These are phyloP conservation scores for Eulacestoma nigropectus DNA, from an alignment of 2,113 vertebrate species.

Conservation along the genomic window DNA sequence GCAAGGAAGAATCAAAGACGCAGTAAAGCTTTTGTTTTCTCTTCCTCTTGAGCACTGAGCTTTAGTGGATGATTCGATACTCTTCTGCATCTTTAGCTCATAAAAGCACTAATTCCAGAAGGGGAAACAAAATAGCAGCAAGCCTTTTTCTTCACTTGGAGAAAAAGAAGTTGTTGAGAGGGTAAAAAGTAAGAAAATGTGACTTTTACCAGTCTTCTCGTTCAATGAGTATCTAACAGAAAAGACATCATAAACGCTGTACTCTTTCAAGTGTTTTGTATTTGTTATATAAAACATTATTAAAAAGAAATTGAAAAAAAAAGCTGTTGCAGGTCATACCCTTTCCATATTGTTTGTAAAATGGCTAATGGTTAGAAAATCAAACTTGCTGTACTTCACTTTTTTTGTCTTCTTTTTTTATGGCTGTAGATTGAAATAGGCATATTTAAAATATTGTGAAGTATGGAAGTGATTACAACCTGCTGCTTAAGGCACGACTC, in stretches of 20 bases:
- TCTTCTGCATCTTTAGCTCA: neutral
- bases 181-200: neutral
- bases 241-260: neutral
- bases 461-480: conserved; percentile 52
- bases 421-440: neutral
- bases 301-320: neutral
- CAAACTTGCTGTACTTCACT: neutral
- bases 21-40: neutral
- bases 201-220: neutral
- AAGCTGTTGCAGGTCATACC: neutral
- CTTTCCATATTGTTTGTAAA: neutral
- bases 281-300: neutral
- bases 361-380: neutral
- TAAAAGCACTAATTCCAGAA: neutral
- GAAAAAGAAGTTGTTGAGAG: neutral
- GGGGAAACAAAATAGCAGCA: neutral
- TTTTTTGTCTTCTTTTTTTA: neutral
- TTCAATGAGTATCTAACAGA: neutral
- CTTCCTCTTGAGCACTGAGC: neutral
- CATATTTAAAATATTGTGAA: neutral
- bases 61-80: neutral
- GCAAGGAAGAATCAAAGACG: neutral
- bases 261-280: neutral
- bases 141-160: neutral
- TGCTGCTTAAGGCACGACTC: neutral